Evolutionary conservation across 2,797 vertebrate species (phyloP), one percentile per base, ranked within the genome.

Genomic region (Cyprinella venusta): DNA sequence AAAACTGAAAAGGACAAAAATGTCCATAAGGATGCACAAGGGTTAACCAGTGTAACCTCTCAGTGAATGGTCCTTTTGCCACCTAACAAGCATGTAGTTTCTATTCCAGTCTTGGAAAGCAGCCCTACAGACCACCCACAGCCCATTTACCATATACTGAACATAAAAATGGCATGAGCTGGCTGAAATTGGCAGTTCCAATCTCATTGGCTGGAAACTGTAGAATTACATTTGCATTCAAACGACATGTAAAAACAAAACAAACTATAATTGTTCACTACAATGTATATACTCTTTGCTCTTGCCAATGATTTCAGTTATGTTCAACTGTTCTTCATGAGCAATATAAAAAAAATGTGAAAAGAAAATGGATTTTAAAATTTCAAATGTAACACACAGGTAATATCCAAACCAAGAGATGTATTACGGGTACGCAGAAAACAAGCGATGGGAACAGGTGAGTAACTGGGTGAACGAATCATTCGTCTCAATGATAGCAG

Each of bases 21-120:
- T n/a, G n/a, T n/a, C n/a, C n/a, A n/a, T n/a, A n/a, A n/a, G n/a
- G n/a, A n/a, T n/a, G n/a, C n/a, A n/a, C n/a, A n/a, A n/a, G n/a
- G n/a, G n/a, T n/a, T n/a, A n/a, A 72, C 52, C 48, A 33, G 70
- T 72, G 48, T 48, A 70, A 70, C 24, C 42, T 70, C 24, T 15
- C 24, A 30, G 42, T 18, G 24, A 59, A 5, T 24, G 54, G 21
- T 59, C 9, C 21, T 4, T 24, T 59, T 59, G 9, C 21, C 21
- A 59, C 54, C 54, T n/a, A 10, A 56, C 54, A n/a, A 12, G 8
- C 21, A 1, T 56, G 54, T n/a, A 56, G 21, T 56, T 56, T n/a
- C 21, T 56, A 18, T 50, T 56, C 8, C 8, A 56, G 54, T n/a
- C 21, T 56, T 56, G 54, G 54, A 10, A n/a, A 13, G 56, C n/a